Conservation (phyloP, 2,888 invertebrate genomes). For the Heterodera filipjevi region DNA sequence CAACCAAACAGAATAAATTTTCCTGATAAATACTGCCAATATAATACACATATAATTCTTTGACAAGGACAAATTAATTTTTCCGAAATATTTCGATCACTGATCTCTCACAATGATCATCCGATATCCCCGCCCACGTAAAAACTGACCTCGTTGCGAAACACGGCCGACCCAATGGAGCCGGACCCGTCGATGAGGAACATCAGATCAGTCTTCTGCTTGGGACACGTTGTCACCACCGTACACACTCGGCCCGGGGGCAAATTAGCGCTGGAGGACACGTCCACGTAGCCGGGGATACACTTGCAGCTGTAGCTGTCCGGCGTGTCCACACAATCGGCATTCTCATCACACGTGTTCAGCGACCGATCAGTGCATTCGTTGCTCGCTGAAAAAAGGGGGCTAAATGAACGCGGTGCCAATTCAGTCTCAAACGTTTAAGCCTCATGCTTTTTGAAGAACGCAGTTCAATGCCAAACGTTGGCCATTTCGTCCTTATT, state of each 20-base stretch:
- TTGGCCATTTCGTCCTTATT: no score
- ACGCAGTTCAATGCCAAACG: no score
- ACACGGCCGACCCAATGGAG: conserved; percentile 64
- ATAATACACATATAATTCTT: no score
- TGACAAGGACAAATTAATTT: no score
- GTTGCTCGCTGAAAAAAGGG: conserved; percentile 56
- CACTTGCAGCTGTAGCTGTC: conserved; percentile 65
- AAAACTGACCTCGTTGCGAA: conserved; percentile 59
- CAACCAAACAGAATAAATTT: no score
- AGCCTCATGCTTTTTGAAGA: no score
- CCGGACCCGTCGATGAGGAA: conserved; percentile 65
- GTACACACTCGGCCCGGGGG: conserved; percentile 65
- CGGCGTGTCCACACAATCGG: conserved; percentile 64
- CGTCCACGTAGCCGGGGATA: conserved; percentile 64
- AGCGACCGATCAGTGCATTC: conserved; percentile 59
- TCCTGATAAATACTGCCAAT: no score
- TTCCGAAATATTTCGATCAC: no score
- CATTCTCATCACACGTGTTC: conserved; percentile 65
- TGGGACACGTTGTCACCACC: conserved; percentile 61
- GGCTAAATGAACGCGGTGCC: no score
- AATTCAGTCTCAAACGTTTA: no score
- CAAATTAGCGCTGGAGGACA: conserved; percentile 60
- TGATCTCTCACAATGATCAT: no score
- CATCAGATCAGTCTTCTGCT: conserved; percentile 64
- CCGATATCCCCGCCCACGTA: neutral